Conservation (phyloP, 2,797 vertebrate genomes). For the Gallinago nigripennis region DNA sequence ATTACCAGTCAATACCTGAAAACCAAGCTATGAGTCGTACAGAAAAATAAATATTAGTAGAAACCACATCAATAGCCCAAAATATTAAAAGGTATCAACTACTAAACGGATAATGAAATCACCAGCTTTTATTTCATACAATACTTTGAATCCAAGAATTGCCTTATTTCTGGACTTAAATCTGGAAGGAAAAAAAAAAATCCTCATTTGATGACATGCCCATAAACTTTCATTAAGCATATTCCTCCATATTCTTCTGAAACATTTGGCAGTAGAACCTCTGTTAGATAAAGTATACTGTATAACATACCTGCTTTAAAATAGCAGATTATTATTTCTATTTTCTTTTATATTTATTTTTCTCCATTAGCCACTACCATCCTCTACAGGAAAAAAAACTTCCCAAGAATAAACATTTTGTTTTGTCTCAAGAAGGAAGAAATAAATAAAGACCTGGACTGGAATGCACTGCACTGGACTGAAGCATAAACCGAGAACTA, state of each 20-base stretch:
- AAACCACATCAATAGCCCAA: background rate
- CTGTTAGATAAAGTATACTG: background rate
- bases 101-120: background rate
- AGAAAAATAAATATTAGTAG: background rate
- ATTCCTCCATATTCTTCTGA: background rate
- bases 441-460: background rate
- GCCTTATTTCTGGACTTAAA: background rate
- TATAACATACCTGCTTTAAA: background rate
- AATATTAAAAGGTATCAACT: background rate
- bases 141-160: background rate
- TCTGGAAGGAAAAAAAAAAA: background rate
- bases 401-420: background rate
- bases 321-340: background rate
- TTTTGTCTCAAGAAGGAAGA: constrained; percentile 5
- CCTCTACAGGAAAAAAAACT: background rate
- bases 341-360: background rate
- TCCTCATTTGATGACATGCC: background rate
- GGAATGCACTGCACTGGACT: fast-evolving
- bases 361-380: background rate
- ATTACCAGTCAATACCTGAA: background rate
- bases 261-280: background rate
- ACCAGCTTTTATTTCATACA: background rate
- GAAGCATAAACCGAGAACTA: background rate
- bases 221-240: background rate
- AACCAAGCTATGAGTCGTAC: background rate